Evolutionary conservation across 2,888 invertebrate species (phyloP), one percentile per base, ranked within the genome.

Genomic region (Drosophila anceps): DNA sequence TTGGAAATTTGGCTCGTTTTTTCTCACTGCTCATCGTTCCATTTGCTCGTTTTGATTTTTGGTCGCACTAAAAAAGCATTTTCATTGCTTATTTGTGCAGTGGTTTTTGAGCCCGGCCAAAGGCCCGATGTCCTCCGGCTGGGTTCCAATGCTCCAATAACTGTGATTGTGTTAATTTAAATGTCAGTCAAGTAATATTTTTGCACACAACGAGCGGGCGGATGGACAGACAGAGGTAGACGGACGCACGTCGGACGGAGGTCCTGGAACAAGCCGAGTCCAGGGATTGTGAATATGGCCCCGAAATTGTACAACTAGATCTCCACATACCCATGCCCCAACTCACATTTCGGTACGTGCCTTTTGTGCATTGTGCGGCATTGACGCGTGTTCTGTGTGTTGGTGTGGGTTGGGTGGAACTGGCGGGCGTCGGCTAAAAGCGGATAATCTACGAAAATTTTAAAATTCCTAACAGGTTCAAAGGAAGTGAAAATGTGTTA

Each of bases 181-280:
- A 87, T 87, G 86, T 87, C 86, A 87, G 86, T 90, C 86, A 87
- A 87, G 86, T 90, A 90, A 87, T 90, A 90, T 88, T 86, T 89
- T 79, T 76, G 76, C 81, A 71, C 82, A 86, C 73, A 73, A 68
- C 67, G 61, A 64, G 54, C 67, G 70, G 66, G 69, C 74, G 65
- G 31, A 5, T 15, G 31, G 57, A 24, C 24, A 24, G 20, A 43
- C 33, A 6, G 20, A 13, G 8, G 29, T n/a, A n/a, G 18, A 43
- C 53, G 55, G 10, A 31, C 43, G 59, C 1, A 37, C 50, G 58
- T 53, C 39, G 68, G 54, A 31, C 61, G 51, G 31, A 43, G 55
- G 48, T 50, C 31, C 58, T 50, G 63, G 24, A 48, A 7, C 20
- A 18, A 18, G 35, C 44, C 31, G 65, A 39, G 57, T 43, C 60